Conservation (phyloP, 2,888 invertebrate genomes). For the Zygothrica quintamaculata region DNA sequence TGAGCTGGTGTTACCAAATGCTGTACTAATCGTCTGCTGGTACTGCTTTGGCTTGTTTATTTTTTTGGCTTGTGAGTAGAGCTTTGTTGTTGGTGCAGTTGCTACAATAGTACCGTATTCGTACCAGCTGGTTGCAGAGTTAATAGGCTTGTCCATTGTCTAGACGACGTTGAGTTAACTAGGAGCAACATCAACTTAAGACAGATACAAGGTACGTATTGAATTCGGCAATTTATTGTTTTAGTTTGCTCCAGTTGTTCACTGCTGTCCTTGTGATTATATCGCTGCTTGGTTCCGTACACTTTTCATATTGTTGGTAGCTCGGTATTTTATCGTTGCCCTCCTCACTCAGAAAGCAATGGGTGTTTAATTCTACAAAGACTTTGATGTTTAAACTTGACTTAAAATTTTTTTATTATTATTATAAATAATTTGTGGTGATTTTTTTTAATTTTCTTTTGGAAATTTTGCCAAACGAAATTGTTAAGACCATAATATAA, state of each 20-base stretch:
- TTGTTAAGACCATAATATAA: constrained; percentile 33
- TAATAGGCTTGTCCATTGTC: constrained; percentile 39
- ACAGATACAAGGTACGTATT: too few relatives aligned
- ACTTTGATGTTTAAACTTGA: constrained; percentile 34
- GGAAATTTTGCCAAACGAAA: constrained; percentile 24
- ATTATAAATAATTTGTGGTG: constrained; percentile 1
- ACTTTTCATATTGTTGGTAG: constrained; percentile 1
- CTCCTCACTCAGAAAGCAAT: constrained; percentile 14
- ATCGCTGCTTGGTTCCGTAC: constrained; percentile 1
- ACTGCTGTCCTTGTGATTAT: constrained; percentile 5
- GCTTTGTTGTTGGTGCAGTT: constrained; percentile 28
- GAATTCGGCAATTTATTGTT: constrained; percentile 17
- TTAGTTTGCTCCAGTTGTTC: constrained; percentile 16
- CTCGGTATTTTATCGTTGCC: constrained; percentile 19
- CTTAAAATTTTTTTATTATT: constrained; percentile 13
- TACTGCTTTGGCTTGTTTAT: constrained; percentile 17
- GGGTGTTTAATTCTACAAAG: constrained; percentile 36
- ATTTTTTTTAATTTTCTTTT: neutral
- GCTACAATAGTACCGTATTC: constrained; percentile 12
- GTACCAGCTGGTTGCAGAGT: constrained; percentile 25
- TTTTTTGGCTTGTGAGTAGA: constrained; percentile 5
- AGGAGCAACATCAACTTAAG: constrained; percentile 36
- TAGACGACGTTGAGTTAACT: constrained; percentile 22
- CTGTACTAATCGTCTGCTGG: constrained; percentile 8
- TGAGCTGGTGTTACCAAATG: constrained; percentile 41